Conservation (phyloP, 2,797 vertebrate species). For the Melanitta fusca region DNA sequence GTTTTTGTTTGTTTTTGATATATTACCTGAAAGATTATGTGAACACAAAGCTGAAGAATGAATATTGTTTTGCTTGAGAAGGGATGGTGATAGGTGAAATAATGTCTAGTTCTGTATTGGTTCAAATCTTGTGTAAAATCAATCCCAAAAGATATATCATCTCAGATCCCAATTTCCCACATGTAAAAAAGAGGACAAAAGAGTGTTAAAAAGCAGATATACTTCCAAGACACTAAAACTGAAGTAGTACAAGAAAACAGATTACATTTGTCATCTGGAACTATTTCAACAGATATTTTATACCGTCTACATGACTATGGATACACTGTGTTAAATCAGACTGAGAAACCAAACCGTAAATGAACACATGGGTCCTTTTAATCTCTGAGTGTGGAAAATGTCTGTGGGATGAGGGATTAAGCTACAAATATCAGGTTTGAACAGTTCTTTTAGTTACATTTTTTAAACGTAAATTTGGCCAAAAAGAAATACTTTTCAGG, state of each 20-base stretch:
- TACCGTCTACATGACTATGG: neutral
- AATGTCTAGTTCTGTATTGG: neutral
- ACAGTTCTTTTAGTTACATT: neutral
- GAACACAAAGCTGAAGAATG: neutral
- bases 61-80: neutral
- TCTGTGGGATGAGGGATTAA: neutral
- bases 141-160: neutral
- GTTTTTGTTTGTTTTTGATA: neutral
- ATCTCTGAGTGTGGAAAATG: neutral
- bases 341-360: neutral
- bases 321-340: neutral
- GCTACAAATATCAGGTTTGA: neutral
- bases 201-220: neutral
- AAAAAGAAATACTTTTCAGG: neutral
- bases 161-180: neutral
- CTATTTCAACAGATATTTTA: neutral
- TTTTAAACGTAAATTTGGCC: neutral
- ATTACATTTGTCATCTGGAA: neutral
- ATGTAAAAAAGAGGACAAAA: neutral
- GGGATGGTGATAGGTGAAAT: accelerated
- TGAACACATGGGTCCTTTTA: neutral
- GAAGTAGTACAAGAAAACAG: neutral
- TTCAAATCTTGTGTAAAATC: neutral
- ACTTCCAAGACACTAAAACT: neutral
- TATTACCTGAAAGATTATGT: neutral